Evolutionary conservation across 1,140 invertebrate species (phyloP).

Genomic region (Drosophila insularis): DNA sequence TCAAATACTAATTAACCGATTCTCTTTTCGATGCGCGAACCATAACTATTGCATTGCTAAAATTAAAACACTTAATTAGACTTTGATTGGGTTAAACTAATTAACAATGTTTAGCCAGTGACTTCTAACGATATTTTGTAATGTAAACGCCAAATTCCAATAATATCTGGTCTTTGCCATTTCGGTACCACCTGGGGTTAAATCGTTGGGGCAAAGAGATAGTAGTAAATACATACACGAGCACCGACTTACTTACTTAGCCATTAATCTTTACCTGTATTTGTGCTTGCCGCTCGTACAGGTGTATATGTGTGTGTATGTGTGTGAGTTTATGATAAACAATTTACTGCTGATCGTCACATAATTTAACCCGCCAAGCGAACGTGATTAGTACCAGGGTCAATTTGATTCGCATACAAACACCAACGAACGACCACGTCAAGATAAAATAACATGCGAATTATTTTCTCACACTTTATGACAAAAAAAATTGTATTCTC

Average conservation of each 20-base stretch:
- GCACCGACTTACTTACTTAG: conserved; percentile 6
- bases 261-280: neutral
- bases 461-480: conserved; percentile 10
- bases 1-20: no score
- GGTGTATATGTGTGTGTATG: conserved; percentile 42
- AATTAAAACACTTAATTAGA: neutral
- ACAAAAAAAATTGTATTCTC: conserved; percentile 42
- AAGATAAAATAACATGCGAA: conserved; percentile 26
- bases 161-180: neutral
- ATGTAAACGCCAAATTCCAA: neutral
- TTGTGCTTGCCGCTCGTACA: conserved; percentile 3
- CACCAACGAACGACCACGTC: conserved; percentile 24
- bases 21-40: no score
- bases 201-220: neutral
- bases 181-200: conserved; percentile 7
- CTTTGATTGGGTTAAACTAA: neutral
- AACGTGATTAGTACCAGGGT: conserved; percentile 77
- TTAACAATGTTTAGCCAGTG: neutral
- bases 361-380: conserved; percentile 58
- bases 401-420: conserved; percentile 47
- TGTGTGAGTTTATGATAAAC: conserved; percentile 60
- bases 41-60: no score
- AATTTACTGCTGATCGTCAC: conserved; percentile 66
- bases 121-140: neutral
- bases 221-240: conserved; percentile 10